Evolutionary conservation across 2,113 vertebrate species (phyloP).

Genomic region (Lepus timidus): DNA sequence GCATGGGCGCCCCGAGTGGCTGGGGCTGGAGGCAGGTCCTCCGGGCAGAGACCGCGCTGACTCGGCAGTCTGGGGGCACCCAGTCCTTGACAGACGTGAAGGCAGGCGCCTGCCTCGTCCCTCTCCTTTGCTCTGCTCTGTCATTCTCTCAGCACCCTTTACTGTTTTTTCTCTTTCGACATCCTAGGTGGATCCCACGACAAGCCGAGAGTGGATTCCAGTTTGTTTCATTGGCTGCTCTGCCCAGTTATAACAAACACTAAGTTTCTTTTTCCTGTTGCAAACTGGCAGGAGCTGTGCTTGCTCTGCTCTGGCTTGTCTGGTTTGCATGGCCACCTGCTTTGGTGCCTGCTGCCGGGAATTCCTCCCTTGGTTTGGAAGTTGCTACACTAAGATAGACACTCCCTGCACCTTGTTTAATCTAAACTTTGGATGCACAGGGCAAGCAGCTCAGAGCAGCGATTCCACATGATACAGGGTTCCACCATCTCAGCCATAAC

Average conservation of each 20-base stretch:
- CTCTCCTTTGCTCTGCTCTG: not conserved
- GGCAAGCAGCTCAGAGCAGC: not conserved
- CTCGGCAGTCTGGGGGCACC: not conserved
- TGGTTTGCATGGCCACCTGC: not conserved
- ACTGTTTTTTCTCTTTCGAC: not conserved
- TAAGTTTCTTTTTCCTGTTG: not conserved
- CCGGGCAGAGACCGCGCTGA: not conserved
- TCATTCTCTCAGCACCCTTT: not conserved
- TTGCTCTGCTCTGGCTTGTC: not conserved
- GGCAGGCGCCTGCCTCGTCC: not conserved
- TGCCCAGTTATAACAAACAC: not conserved
- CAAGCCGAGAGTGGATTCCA: not conserved
- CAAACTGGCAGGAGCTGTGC: not conserved
- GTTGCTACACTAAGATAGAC: not conserved
- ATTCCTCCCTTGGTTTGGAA: not conserved
- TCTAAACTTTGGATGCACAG: not conserved
- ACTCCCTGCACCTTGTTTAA: not conserved
- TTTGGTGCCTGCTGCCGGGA: not conserved
- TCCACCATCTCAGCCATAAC: not conserved
- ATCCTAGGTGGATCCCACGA: not conserved
- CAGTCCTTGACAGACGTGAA: not conserved
- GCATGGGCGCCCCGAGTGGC: not conserved
- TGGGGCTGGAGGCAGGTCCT: too few relatives aligned
- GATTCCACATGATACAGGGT: not conserved
- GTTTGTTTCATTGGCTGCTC: constrained; percentile 35